Evolutionary conservation across 2,888 invertebrate species (phyloP), one percentile per base, ranked within the genome.

Genomic region (Monoplex corrugatus): DNA sequence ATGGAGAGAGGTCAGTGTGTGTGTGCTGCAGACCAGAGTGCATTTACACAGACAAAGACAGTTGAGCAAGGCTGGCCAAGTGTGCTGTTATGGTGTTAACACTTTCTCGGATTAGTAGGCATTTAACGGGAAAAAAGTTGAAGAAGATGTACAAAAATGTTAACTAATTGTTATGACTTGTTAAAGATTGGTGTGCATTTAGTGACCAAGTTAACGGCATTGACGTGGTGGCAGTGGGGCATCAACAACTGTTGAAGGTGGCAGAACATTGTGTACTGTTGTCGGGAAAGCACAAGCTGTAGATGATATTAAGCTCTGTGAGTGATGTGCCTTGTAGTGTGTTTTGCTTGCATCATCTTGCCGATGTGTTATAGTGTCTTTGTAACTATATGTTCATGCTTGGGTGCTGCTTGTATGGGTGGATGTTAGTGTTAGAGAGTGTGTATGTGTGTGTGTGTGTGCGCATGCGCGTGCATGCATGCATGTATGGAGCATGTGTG

Each of bases 361-460:
- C n/a, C n/a, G n/a, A n/a, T n/a, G n/a, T n/a, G n/a, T n/a, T n/a
- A n/a, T n/a, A n/a, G n/a, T n/a, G n/a, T n/a, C n/a, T n/a, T n/a
- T n/a, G n/a, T n/a, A n/a, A n/a, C n/a, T n/a, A n/a, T n/a, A n/a
- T n/a, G n/a, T n/a, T n/a, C n/a, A n/a, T n/a, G n/a, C n/a, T n/a
- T n/a, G n/a, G n/a, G n/a, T 80, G 19, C 35, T 75, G 78, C 40
- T 80, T 23, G 40, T 28, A 23, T 43, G 8, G 43, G 40, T 40
- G 78, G 28, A 78, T 78, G 40, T 2, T 80, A 23, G 40, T 80
- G 78, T 10, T 43, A 28, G 32, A 19, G 40, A 40, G 16, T 28
- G 88, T 88, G 63, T 68, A 43, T 83, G 83, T 88, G 23, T n/a
- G 28, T 68, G 50, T 44, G 50, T 87, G 40, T 43, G 35, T 87